Conservation (phyloP, 2,888 invertebrate genomes). For the Diachrysia chrysitis region DNA sequence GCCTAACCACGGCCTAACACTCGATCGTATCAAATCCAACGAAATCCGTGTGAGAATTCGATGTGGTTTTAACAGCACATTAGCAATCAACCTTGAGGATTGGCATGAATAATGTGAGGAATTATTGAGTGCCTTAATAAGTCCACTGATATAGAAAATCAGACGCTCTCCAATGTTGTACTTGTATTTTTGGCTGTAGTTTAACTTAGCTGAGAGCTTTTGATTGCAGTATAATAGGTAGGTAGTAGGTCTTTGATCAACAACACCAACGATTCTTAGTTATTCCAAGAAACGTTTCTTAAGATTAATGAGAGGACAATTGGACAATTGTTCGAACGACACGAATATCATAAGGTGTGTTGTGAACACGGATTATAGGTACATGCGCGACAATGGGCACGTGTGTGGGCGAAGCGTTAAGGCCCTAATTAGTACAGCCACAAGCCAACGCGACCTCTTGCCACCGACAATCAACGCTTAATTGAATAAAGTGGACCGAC, state of each 20-base stretch:
- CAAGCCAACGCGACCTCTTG: constrained; percentile 86
- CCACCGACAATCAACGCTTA: constrained; percentile 82
- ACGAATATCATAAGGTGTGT: constrained; percentile 57
- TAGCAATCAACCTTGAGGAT: constrained; percentile 75
- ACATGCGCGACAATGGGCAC: constrained; percentile 68
- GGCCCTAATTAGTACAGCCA: constrained; percentile 82
- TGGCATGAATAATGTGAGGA: constrained; percentile 71
- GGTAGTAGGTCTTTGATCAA: no score
- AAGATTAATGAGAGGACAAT: constrained; percentile 46
- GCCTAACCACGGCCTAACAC: constrained; percentile 23
- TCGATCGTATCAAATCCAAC: constrained; percentile 50
- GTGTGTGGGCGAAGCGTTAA: constrained; percentile 82
- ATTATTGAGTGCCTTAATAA: constrained; percentile 74
- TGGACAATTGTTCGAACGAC: constrained; percentile 48
- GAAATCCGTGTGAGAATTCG: constrained; percentile 42
- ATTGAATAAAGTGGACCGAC: constrained; percentile 86
- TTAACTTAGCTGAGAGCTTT: constrained; percentile 16
- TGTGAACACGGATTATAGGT: constrained; percentile 63
- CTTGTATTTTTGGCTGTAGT: constrained; percentile 21
- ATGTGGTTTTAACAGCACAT: constrained; percentile 62
- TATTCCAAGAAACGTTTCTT: constrained; percentile 37
- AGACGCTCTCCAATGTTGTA: constrained; percentile 40
- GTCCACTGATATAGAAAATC: constrained; percentile 45
- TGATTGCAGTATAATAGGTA: neutral
- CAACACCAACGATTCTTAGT: no score